phyloP scores from a whole-genome alignment of 2,113 vertebrate species.

The Deroptyus accipitrinus region DNA sequence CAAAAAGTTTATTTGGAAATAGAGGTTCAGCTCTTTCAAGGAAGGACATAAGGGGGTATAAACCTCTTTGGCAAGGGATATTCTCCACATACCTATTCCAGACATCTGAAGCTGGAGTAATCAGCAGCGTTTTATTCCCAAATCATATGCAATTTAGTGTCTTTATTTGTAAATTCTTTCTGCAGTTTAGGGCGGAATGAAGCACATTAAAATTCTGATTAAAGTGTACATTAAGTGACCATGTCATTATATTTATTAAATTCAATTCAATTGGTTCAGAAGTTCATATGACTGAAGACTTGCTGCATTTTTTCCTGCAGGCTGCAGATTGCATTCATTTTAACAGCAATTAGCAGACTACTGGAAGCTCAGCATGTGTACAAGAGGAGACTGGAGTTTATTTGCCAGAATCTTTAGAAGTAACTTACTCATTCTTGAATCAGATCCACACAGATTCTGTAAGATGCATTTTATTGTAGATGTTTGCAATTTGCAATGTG shows the following conservation, averaged over 20 bases:
- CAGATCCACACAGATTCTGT: not conserved
- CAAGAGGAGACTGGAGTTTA: not conserved
- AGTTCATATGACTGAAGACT: not conserved
- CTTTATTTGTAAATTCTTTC: not conserved
- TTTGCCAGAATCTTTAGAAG: not conserved
- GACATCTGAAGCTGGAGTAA: not conserved
- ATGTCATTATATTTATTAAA: not conserved
- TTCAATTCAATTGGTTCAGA: not conserved
- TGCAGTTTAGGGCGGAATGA: not conserved
- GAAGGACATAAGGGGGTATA: rapidly evolving
- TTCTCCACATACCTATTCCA: not conserved
- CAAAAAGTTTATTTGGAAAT: not conserved
- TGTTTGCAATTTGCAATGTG: not conserved
- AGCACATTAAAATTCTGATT: not conserved
- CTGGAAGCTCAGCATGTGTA: not conserved
- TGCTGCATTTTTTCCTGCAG: not conserved
- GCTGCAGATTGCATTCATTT: not conserved
- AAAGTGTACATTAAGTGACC: not conserved
- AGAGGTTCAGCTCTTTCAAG: not conserved
- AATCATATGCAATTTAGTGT: not conserved
- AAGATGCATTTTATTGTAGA: not conserved
- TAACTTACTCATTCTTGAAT: not conserved
- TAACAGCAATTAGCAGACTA: not conserved
- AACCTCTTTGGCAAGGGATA: not conserved
- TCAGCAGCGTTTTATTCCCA: not conserved